Conservation (phyloP, 2,797 vertebrate species). For the Periparus ater region DNA sequence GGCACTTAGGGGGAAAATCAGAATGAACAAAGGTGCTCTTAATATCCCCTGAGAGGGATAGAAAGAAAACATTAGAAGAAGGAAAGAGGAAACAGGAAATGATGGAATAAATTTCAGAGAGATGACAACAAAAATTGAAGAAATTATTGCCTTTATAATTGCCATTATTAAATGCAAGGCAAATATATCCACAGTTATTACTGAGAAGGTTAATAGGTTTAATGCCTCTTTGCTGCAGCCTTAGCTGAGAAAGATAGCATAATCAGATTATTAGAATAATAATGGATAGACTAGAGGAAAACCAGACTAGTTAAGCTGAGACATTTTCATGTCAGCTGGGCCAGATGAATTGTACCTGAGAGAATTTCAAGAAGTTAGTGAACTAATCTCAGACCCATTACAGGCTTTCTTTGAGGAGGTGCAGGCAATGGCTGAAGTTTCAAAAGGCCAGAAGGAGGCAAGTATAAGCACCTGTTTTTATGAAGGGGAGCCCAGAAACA, state of each 20-base stretch:
- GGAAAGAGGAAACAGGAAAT: neutral
- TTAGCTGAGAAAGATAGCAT: neutral
- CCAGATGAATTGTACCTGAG: conserved; percentile 46
- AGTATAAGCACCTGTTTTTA: neutral
- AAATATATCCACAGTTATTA: neutral
- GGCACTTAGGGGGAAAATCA: neutral
- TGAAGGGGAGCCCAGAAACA: neutral
- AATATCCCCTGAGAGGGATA: neutral
- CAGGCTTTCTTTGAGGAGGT: conserved; percentile 21
- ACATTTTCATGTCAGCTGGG: conserved; percentile 15
- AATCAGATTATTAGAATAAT: neutral
- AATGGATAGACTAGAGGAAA: neutral
- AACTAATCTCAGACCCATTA: conserved; percentile 20
- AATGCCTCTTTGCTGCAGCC: neutral
- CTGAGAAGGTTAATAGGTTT: neutral
- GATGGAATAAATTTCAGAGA: neutral
- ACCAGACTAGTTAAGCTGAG: neutral
- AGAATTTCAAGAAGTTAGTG: conserved; percentile 18
- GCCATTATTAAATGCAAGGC: neutral
- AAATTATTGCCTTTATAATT: no score
- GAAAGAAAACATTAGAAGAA: neutral
- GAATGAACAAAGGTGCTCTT: neutral
- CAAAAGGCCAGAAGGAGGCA: neutral
- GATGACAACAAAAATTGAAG: neutral
- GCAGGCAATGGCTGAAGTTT: neutral